Evolutionary conservation across 2,797 vertebrate species (phyloP).

Genomic region (Parotocinclus haroldoi): DNA sequence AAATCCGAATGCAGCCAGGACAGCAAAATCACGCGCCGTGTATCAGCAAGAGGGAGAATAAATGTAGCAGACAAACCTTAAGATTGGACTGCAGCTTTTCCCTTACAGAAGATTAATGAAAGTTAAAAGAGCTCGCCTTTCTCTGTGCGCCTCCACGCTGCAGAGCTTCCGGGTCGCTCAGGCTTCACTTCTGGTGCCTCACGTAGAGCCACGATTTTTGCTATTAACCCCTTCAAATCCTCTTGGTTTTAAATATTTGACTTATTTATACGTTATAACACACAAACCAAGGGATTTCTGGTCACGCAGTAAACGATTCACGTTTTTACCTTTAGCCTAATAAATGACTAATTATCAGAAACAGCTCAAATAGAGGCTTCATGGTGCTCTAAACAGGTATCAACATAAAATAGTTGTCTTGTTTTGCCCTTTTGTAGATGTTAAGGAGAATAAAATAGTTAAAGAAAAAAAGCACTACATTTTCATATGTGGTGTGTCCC

Average conservation of each 20-base stretch:
- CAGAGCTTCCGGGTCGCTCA: conserved; percentile 89
- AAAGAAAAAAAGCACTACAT: no score
- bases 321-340: no score
- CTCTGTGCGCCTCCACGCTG: conserved; percentile 73
- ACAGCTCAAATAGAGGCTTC: no score
- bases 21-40: background rate
- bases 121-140: conserved; percentile 68
- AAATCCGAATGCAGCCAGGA: background rate
- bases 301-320: background rate
- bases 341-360: no score
- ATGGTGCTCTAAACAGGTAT: no score
- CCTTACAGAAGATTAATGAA: conserved; percentile 68
- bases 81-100: conserved; percentile 65
- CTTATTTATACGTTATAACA: background rate
- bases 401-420: no score
- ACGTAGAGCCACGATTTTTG: conserved; percentile 8
- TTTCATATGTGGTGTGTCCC: no score
- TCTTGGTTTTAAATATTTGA: background rate
- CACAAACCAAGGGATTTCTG: background rate
- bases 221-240: background rate
- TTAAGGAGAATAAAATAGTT: no score
- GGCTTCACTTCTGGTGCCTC: conserved; percentile 89
- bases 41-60: conserved; percentile 14
- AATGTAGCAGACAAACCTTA: conserved; percentile 70
- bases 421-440: no score